Base-by-base conservation (phyloP, 2,797 vertebrate genomes). In the Danio tinwini region DNA sequence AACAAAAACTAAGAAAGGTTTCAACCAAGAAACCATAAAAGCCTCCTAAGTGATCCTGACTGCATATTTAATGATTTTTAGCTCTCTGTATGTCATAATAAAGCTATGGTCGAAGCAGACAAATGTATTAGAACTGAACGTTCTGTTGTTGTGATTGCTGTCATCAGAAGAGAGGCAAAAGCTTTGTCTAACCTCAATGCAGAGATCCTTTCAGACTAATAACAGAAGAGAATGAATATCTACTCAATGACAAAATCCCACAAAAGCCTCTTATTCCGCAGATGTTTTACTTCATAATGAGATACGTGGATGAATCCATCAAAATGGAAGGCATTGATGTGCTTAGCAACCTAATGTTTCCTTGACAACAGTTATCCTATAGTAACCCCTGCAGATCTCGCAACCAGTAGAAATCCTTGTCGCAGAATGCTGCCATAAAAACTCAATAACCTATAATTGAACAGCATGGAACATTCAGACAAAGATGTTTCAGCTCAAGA, bases 321-420 rank as follows among this genome's bases (percentile, higher is more conserved):
- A 58, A 58, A 52, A 21, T 71, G 19, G 49, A 70, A 81, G 39
- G 7, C 56, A 55, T 59, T 69, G 55, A 56, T 44, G 59, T 58
- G 40, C 64, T n/a, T 71, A 71, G 65, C 75, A 67, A 62, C 76
- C 53, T 42, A 12, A 45, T 50, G 72, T 82, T 75, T 69, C 67
- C 67, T 17, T 82, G 80, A 76, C 73, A 62, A 79, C 76, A 7
- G 17, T 68, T 79, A 78, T 75, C 72, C 76, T 78, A 19, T 75
- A 75, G 77, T 81, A 84, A 79, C 52, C 58, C 58, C 63, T 62
- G 71, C 29, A 70, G 6, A 52, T 52, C 40, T 47, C 29, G 50
- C 50, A 52, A 81, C 58, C 5, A 17, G 40, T 14, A 68, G 21
- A 37, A 80, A 61, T 61, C 62, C 21, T 19, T 40, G 65, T 44